Evolutionary conservation across 2,797 vertebrate genomes (phyloP).

Genomic region (Halcyon leucocephala): DNA sequence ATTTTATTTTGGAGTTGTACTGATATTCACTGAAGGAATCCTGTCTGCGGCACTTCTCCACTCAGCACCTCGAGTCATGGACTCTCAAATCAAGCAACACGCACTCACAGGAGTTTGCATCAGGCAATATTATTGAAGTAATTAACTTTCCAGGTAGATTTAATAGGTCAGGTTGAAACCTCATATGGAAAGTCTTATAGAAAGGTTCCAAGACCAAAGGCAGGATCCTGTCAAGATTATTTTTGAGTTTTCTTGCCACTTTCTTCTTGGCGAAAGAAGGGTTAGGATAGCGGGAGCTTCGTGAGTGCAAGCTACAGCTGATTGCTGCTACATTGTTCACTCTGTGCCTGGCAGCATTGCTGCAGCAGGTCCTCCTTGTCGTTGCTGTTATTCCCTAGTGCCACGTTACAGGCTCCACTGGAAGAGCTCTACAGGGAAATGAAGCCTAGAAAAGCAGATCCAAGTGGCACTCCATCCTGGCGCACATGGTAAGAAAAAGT

Average conservation of each 20-base stretch:
- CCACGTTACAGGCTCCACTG: not conserved
- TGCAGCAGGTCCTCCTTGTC: not conserved
- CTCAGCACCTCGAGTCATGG: accelerated
- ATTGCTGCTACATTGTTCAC: not conserved
- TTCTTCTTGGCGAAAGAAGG: not conserved
- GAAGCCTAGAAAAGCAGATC: not conserved
- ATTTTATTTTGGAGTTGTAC: not conserved
- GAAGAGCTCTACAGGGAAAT: not conserved
- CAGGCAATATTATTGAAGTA: not conserved
- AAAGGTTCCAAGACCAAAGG: not conserved
- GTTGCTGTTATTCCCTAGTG: not conserved
- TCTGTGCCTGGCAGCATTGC: not conserved
- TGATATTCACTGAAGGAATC: not conserved
- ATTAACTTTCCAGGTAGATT: not conserved
- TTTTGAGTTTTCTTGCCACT: not conserved
- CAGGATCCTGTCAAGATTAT: not conserved
- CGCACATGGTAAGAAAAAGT: not conserved
- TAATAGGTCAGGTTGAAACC: not conserved
- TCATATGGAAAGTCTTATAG: accelerated
- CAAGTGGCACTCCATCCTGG: not conserved
- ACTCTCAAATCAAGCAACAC: not conserved
- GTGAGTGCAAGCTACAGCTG: not conserved
- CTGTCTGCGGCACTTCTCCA: not conserved
- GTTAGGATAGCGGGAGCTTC: not conserved
- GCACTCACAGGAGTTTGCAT: not conserved